These are phyloP conservation scores for Gavia stellata DNA, from an alignment of 2,113 vertebrate species.

Conservation along the genomic window DNA sequence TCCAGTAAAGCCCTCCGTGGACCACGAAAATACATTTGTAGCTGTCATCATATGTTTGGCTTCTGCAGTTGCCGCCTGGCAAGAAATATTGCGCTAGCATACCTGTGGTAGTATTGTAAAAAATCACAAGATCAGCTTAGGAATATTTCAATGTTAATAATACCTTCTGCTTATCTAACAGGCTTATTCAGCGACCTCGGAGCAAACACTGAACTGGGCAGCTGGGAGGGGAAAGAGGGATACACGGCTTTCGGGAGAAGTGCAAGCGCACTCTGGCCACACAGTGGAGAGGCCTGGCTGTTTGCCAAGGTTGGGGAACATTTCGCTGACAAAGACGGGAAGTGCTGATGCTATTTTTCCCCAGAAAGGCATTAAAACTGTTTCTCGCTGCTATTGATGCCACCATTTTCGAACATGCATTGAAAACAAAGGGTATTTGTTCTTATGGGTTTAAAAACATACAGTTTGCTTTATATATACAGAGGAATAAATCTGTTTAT, in stretches of 20 bases:
- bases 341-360: background rate
- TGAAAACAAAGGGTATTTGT: background rate
- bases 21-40: background rate
- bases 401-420: background rate
- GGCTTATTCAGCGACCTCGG: background rate
- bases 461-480: background rate
- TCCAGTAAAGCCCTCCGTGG: background rate
- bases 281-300: background rate
- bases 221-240: background rate
- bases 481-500: background rate
- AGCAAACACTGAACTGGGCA: background rate
- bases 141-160: background rate
- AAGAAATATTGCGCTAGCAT: background rate
- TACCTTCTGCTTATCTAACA: background rate
- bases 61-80: background rate
- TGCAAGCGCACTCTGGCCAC: accelerated
- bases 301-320: background rate
- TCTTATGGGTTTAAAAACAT: background rate
- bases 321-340: background rate
- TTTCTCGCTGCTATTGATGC: background rate
- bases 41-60: background rate
- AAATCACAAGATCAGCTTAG: background rate
- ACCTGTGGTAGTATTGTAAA: background rate
- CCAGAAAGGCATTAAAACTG: background rate
- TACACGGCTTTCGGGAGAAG: background rate